A percentile compares a stretch with the other conserved stretches of the same genome.
phyloP scores from a whole-genome alignment of 2,888 invertebrate genomes.

The Blastobasis adustella region DNA sequence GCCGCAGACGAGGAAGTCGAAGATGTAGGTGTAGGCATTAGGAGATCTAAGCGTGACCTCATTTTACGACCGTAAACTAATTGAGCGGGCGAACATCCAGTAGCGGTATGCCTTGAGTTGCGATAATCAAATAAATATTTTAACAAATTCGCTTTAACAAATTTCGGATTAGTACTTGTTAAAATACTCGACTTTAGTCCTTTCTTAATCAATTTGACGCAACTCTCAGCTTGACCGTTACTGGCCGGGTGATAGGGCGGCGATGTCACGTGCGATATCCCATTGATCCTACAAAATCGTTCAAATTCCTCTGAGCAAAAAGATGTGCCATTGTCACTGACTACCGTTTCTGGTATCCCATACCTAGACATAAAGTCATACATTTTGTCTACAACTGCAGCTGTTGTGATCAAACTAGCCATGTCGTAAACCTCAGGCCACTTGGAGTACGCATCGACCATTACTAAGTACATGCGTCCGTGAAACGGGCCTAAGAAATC shows the following conservation, averaged over 20 bases:
- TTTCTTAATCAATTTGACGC: neutral
- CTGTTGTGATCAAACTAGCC: neutral
- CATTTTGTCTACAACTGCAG: conserved; percentile 1
- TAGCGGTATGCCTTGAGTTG: too few relatives aligned
- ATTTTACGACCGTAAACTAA: too few relatives aligned
- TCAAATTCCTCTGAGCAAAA: conserved; percentile 9
- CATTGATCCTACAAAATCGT: conserved; percentile 4
- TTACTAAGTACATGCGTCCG: conserved; percentile 8
- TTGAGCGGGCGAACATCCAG: too few relatives aligned
- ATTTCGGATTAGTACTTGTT: too few relatives aligned
- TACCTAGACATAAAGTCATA: conserved; percentile 6
- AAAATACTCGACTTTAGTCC: too few relatives aligned
- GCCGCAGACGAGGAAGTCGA: too few relatives aligned
- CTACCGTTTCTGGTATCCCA: conserved; percentile 6
- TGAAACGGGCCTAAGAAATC: conserved; percentile 9
- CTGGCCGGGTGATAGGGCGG: conserved; percentile 12
- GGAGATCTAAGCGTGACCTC: too few relatives aligned
- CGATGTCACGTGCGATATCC: neutral
- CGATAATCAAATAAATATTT: too few relatives aligned
- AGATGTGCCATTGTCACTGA: conserved; percentile 8
- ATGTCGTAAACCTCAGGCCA: conserved; percentile 7
- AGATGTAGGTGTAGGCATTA: too few relatives aligned
- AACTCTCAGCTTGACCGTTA: conserved; percentile 9
- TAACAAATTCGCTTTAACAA: too few relatives aligned
- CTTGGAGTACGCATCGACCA: conserved; percentile 8